Evolutionary conservation across 2,113 vertebrate genomes (phyloP).

Genomic region (Petroica traversi): DNA sequence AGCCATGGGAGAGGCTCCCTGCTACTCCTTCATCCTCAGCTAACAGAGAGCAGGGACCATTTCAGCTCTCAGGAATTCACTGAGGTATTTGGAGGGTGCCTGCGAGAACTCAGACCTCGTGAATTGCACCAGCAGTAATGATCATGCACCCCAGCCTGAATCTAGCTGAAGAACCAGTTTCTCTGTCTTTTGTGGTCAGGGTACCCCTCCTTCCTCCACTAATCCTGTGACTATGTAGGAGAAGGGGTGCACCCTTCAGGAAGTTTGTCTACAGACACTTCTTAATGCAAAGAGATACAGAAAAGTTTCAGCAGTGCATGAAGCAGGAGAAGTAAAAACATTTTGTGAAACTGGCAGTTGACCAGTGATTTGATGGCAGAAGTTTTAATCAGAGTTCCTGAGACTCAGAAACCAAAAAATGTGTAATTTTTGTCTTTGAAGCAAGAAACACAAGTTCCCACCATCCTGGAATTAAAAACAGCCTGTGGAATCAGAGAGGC

Average conservation of each 20-base stretch:
- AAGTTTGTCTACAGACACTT: neutral
- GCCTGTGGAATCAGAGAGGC: neutral
- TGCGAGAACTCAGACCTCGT: neutral
- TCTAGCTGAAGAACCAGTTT: neutral
- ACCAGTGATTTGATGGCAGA: neutral
- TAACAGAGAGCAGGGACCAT: neutral
- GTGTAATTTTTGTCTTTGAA: neutral
- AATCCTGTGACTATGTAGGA: neutral
- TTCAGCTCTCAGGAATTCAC: neutral
- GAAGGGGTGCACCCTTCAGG: neutral
- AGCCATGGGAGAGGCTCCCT: neutral
- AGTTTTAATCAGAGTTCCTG: neutral
- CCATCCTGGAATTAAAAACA: neutral
- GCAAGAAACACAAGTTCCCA: neutral
- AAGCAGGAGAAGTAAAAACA: neutral
- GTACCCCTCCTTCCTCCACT: neutral
- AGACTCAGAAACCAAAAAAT: neutral
- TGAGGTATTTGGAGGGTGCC: fast-evolving
- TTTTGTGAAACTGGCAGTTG: neutral
- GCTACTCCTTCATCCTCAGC: neutral
- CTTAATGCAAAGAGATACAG: neutral
- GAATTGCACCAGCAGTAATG: neutral
- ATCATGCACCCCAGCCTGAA: neutral
- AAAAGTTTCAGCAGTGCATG: neutral
- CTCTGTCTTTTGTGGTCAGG: neutral